phyloP scores from a whole-genome alignment of 2,888 invertebrate genomes.

The Busseola fusca region DNA sequence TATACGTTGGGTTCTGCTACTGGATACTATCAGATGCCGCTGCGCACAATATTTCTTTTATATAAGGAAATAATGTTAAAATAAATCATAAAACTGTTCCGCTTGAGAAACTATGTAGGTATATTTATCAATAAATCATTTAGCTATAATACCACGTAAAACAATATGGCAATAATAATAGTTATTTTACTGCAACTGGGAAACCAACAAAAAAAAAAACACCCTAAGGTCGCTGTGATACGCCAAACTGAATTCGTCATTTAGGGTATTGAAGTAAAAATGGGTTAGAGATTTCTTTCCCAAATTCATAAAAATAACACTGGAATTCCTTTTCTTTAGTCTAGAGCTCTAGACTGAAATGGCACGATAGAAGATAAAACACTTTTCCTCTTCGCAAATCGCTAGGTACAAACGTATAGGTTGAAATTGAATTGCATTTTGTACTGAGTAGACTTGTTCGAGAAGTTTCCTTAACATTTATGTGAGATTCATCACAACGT shows the following conservation, averaged over 20 bases:
- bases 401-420: too few species aligned
- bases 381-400: not conserved
- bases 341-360: not conserved
- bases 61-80: constrained; percentile 7
- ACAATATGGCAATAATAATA: constrained; percentile 7
- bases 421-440: not conserved
- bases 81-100: constrained; percentile 21
- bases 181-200: not conserved
- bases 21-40: not conserved
- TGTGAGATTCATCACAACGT: not conserved
- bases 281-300: not conserved
- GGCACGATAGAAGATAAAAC: not conserved
- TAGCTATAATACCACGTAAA: not conserved
- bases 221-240: not conserved
- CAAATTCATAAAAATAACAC: not conserved
- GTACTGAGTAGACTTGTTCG: not conserved
- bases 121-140: constrained; percentile 14
- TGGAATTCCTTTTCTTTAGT: not conserved
- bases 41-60: not conserved
- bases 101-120: not conserved
- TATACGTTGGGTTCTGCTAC: not conserved
- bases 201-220: not conserved
- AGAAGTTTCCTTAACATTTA: constrained; percentile 8
- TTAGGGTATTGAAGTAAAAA: not conserved
- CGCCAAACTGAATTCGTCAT: not conserved